A percentile compares a stretch with the other conserved stretches of the same genome.
Conservation (phyloP, 2,888 invertebrate genomes). For the Lagria hirta region DNA sequence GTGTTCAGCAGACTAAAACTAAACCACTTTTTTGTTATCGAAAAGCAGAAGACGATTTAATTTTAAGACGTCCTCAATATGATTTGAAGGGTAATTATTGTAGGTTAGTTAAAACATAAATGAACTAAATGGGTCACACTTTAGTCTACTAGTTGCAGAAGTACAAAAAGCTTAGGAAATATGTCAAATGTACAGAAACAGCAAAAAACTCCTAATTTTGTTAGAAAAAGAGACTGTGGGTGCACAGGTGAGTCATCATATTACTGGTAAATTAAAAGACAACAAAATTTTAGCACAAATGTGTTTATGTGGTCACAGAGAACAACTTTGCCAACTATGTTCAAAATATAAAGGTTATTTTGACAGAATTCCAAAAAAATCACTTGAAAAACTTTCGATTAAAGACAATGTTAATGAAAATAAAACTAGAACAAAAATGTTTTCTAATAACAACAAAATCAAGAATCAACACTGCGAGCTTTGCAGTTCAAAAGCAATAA, state of each 20-base stretch:
- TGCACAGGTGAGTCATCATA: conserved; percentile 1
- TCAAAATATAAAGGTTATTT: conserved; percentile 23
- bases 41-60: conserved; percentile 37
- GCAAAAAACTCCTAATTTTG: conserved; percentile 1
- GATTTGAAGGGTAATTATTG: conserved; percentile 9
- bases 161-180: conserved; percentile 12
- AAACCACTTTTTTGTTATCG: conserved; percentile 38
- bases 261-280: neutral
- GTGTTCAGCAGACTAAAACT: conserved; percentile 15
- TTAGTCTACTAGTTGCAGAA: conserved; percentile 9
- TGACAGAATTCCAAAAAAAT: conserved; percentile 8
- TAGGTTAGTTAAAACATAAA: conserved; percentile 3
- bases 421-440: no score
- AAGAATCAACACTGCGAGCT: neutral
- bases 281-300: conserved; percentile 6
- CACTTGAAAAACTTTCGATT: neutral
- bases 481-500: conserved; percentile 3
- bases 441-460: no score
- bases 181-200: neutral
- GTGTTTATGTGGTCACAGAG: conserved; percentile 16
- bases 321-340: conserved; percentile 21
- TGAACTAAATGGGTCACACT: neutral
- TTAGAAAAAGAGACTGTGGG: neutral
- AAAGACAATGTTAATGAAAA: no score
- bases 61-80: conserved; percentile 18